Base-by-base conservation (phyloP, 2,888 invertebrate genomes). In the Smittia sp. region DNA sequence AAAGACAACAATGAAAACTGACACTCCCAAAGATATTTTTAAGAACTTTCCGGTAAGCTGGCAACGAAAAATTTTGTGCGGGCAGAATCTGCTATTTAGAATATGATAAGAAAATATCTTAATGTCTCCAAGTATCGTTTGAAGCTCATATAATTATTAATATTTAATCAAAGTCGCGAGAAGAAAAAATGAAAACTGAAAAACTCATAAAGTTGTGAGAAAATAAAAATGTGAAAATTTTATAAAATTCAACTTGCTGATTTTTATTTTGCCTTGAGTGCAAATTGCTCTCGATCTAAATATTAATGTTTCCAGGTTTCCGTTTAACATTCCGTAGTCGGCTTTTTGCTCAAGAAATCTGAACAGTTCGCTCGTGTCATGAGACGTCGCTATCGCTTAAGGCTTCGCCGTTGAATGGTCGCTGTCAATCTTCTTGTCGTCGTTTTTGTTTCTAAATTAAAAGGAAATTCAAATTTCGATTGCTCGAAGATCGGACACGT, bases 1-100 rank as follows among this genome's bases (percentile, higher is more conserved):
- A 46, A 46, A 46, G 15, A 46, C 46, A 46, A 32, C 4, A 46
- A 46, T 15, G 46, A 46, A 46, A 58, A 58, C 58, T 58, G 58
- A 58, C 22, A 58, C 58, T 58, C 58, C 58, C 58, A 58, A 58
- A 58, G 58, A 58, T 58, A 58, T 58, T 58, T 46, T 58, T 58
- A 22, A 2, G 15, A 58, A 58, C 9, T 58, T 58, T 58, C 18
- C 18, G 3, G 13, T 18, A 58, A 58, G n/a, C 22, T 58, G 22
- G 9, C 7, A 58, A 58, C 58, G 46, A 46, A n/a, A 39, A 13
- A 39, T 39, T 13, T n/a, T 52, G 52, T 15, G 15, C 7, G 13
- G 52, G 15, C 52, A 52, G 7, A n/a, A 52, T n/a, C 52, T 52
- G 52, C 52, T 52, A 15, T n/a, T 11, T 52, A 52, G 52, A 52